These are phyloP conservation scores for Pseudomyrmex cubaensis DNA, from an alignment of 1,140 invertebrate genomes.

Conservation along the genomic window DNA sequence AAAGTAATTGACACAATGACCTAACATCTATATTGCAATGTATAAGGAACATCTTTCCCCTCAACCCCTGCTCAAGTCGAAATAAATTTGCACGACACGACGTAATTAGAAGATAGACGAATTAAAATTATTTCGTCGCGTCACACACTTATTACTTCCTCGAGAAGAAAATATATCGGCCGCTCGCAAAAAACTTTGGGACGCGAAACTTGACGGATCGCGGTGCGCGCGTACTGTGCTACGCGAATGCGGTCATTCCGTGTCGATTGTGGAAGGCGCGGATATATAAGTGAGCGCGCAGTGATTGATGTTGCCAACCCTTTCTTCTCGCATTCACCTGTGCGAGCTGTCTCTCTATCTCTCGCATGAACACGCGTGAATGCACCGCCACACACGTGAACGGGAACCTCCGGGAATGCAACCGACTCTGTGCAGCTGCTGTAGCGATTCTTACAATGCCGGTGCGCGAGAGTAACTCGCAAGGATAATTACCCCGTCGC, in stretches of 20 bases:
- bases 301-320: conserved; percentile 69
- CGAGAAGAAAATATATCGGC: conserved; percentile 35
- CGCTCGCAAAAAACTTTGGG: conserved; percentile 33
- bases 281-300: conserved; percentile 64
- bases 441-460: conserved; percentile 73
- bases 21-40: neutral
- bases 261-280: conserved; percentile 14
- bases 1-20: conserved; percentile 30
- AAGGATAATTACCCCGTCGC: conserved; percentile 68
- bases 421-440: conserved; percentile 69
- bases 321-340: conserved; percentile 35
- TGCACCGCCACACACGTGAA: conserved; percentile 25
- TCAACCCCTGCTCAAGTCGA: neutral
- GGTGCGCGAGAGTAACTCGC: conserved; percentile 70
- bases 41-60: neutral
- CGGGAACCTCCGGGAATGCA: conserved; percentile 63
- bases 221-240: neutral
- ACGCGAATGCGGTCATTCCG: conserved; percentile 14
- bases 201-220: conserved; percentile 44
- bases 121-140: conserved; percentile 54
- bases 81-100: neutral
- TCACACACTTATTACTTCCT: conserved; percentile 23
- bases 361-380: conserved; percentile 27
- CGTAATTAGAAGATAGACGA: conserved; percentile 41
- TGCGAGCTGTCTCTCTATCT: neutral